Percentiles rank a stretch among this genome's conserved stretches.
Conservation (phyloP, 2,888 invertebrate genomes). For the Pyralis farinalis region DNA sequence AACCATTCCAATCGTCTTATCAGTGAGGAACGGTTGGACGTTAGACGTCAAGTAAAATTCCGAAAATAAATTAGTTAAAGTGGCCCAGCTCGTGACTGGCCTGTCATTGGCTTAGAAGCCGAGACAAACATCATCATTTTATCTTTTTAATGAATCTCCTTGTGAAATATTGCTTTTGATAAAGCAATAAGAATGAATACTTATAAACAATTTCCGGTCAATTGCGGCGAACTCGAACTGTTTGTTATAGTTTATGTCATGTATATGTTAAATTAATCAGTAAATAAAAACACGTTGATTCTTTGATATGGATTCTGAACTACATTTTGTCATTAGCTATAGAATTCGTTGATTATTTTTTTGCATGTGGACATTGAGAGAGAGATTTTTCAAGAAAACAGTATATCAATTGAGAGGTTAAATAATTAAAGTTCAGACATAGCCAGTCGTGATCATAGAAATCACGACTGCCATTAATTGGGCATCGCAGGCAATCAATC, state of each 20-base stretch:
- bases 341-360: too few relatives aligned
- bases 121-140: slow-evolving; percentile 45
- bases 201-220: slow-evolving; percentile 58
- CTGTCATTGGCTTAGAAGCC: slow-evolving; percentile 51
- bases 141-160: slow-evolving; percentile 54
- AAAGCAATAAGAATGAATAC: slow-evolving; percentile 40
- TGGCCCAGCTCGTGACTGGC: slow-evolving; percentile 68
- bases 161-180: slow-evolving; percentile 63
- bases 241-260: too few relatives aligned
- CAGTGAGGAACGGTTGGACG: slow-evolving; percentile 38
- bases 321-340: too few relatives aligned
- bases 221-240: too few relatives aligned
- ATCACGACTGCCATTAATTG: slow-evolving; percentile 67
- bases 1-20: slow-evolving; percentile 40
- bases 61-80: slow-evolving; percentile 70
- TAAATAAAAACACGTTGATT: too few relatives aligned
- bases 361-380: slow-evolving; percentile 33
- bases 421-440: slow-evolving; percentile 40
- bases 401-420: slow-evolving; percentile 59
- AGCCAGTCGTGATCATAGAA: slow-evolving; percentile 44
- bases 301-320: too few relatives aligned
- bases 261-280: too few relatives aligned
- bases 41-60: slow-evolving; percentile 58
- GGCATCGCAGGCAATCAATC: slow-evolving; percentile 66
- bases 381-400: slow-evolving; percentile 39